Base-by-base conservation (phyloP, 2,797 vertebrate genomes). In the Geotria australis region DNA sequence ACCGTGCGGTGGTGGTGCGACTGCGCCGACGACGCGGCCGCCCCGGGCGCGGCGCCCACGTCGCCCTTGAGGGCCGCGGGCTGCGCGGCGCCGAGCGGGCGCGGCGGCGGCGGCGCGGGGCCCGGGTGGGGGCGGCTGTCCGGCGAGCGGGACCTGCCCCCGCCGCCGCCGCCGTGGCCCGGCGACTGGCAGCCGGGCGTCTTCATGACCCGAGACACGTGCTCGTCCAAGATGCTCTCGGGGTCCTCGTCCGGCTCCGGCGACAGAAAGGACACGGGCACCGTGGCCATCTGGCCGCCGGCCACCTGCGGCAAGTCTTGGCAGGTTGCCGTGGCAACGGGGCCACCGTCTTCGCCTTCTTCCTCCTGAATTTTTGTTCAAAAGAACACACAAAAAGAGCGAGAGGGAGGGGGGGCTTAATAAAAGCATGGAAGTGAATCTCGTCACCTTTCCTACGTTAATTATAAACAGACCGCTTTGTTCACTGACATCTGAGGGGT, bases 131-230 rank as follows among this genome's bases (percentile, higher is more conserved):
- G 61, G 63, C 1, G 64, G 1, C 73, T 74, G 2, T 95, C 88
- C 0, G 85, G 88, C 2, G 89, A 95, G 58, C 76, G 77, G 2
- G 77, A 77, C 66, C 83, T 84, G 7, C 82, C 24, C 2, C 24
- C 24, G 4, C 24, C 24, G 2, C 24, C 24, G 24, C 38, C 81
- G 82, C 0, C 82, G 78, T 3, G 12, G 8, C 85, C 79, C 0
- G 86, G 86, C 0, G 88, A 96, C 61, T 88, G 85, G 68, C 86
- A 83, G 60, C 83, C 80, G 0, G 91, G 91, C 0, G 86, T 96
- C 70, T 85, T 85, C 86, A 98, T 86, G 61, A 98, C 91, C 1
- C 91, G 77, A 65, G 88, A 83, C 10, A 98, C 91, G 0, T 96
- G 91, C 57, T 95, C 91, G 0, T 96, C 91, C 11, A 98, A 74